Evolutionary conservation across 2,113 vertebrate species (phyloP), one percentile per base, ranked within the genome.

Genomic region (Nannospalax galili): DNA sequence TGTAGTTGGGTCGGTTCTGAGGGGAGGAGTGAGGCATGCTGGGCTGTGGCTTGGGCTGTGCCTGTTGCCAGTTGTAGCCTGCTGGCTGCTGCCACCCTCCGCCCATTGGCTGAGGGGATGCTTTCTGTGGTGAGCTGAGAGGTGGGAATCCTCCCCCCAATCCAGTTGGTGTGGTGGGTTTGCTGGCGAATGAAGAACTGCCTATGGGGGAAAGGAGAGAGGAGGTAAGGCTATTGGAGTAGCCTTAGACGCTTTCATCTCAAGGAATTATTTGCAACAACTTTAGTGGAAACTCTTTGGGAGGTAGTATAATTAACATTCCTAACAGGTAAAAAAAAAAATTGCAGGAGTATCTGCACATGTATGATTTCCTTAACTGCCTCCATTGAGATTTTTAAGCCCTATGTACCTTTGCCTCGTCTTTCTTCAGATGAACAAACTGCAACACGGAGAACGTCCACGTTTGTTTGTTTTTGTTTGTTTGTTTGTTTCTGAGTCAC

Each of bases 1-100:
- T 99, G 98, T 99, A 99, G 96, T 99, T 99, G 93, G 99, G 99
- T 32, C 99, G 98, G 97, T 99, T 99, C 97, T 99, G 99, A 1
- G 99, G 99, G 0, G 99, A 99, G 37, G 99, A 98, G 87, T 99
- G 99, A 0, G 99, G 98, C 97, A 98, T 97, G 84, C 99, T 62
- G n/a, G 99, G 98, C 96, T 98, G 99, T 0, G 73, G 94, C 72
- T 98, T 99, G 30, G 98, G 1, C 72, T 97, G 98, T 1, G 98
- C 89, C 97, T 97, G 98, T 95, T 98, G 98, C 99, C 99, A 99
- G 89, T 97, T 93, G 12, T 99, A 99, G 1, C 98, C 98, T 0
- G 98, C 19, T 1, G 98, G 98, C 73, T 99, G 98, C 93, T 99
- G 99, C 99, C 99, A 99, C 5, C 98, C 97, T 0, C 96, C 96